Evolutionary conservation across 2,888 invertebrate genomes (phyloP), one percentile per base, ranked within the genome.

Genomic region (Capitulum mitella): DNA sequence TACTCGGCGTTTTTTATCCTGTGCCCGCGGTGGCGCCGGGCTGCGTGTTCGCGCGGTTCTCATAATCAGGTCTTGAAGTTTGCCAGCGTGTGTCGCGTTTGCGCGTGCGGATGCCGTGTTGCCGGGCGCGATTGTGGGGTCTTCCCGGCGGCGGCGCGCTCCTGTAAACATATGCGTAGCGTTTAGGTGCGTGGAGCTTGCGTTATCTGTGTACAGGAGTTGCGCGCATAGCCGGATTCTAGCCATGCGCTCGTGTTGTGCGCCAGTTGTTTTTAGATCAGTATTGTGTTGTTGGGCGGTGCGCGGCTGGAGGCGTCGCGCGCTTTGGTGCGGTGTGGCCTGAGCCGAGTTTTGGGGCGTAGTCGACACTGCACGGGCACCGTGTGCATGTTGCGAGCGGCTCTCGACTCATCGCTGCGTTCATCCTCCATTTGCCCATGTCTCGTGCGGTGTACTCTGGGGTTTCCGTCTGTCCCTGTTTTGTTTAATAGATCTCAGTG

Each of bases 261-360:
- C 37, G 70, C 64, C 70, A 12, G 70, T 32, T 70, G 32, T 32
- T 70, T 64, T 70, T 70, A 70, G 70, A 70, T 37, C 70, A 70
- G 70, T 70, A 70, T 70, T 70, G 70, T 6, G 70, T 14, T 37
- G 70, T 70, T 70, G 37, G 6, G 19, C 37, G 34, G 32, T 3
- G n/a, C n/a, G n/a, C n/a, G n/a, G n/a, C n/a, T n/a, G n/a, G n/a
- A n/a, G n/a, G n/a, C n/a, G n/a, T n/a, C n/a, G n/a, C 70, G n/a
- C 37, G 34, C 22, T 54, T 54, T n/a, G 6, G 54, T 54, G 26
- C 54, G 54, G n/a, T 1, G 54, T 51, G 22, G 51, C 22, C 22
- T n/a, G 26, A 6, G n/a, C 54, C 54, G 54, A n/a, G 26, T 26
- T 22, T 26, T 2, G 22, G 26, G 22, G 8, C 12, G 19, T 19